These are phyloP conservation scores for Xiphophorus maculatus DNA, from an alignment of 2,113 vertebrate species.

Conservation along the genomic window DNA sequence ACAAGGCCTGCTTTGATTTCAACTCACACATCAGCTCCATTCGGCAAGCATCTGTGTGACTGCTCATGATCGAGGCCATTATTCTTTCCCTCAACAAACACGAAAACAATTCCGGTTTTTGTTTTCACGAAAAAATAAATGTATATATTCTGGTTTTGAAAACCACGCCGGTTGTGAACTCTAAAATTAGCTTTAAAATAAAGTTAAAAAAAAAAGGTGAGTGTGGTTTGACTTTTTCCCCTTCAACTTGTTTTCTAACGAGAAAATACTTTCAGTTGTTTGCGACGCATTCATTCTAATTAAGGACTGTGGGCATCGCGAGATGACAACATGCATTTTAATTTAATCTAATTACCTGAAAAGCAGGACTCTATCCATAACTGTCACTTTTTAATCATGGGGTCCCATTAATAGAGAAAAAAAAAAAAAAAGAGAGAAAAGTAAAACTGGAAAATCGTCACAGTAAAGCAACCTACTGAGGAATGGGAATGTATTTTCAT, in stretches of 20 bases:
- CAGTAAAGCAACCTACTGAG: slow-evolving; percentile 11
- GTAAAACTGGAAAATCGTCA: slow-evolving; percentile 37
- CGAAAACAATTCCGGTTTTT: not conserved
- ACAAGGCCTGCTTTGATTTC: slow-evolving; percentile 56
- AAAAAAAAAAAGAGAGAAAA: slow-evolving; percentile 53
- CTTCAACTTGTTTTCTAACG: slow-evolving; percentile 68
- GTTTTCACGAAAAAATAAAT: not conserved
- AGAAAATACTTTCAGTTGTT: slow-evolving; percentile 60
- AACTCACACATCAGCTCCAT: slow-evolving; percentile 50
- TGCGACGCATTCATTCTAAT: slow-evolving; percentile 80
- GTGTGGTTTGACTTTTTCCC: slow-evolving; percentile 51
- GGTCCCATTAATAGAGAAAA: slow-evolving; percentile 64
- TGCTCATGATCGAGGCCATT: slow-evolving; percentile 45
- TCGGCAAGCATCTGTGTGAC: slow-evolving; percentile 34
- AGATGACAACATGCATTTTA: slow-evolving; percentile 80
- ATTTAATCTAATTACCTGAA: slow-evolving; percentile 82
- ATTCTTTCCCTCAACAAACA: slow-evolving; percentile 1
- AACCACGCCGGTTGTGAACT: not conserved
- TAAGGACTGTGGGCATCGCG: slow-evolving; percentile 67
- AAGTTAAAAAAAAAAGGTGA: slow-evolving; percentile 8
- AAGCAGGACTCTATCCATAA: slow-evolving; percentile 82
- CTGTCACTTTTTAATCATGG: slow-evolving; percentile 79
- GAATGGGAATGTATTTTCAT: not conserved
- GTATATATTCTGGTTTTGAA: not conserved
- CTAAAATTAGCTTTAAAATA: slow-evolving; percentile 9